Evolutionary conservation across 2,797 vertebrate genomes (phyloP).

Genomic region (Cygnus olor): DNA sequence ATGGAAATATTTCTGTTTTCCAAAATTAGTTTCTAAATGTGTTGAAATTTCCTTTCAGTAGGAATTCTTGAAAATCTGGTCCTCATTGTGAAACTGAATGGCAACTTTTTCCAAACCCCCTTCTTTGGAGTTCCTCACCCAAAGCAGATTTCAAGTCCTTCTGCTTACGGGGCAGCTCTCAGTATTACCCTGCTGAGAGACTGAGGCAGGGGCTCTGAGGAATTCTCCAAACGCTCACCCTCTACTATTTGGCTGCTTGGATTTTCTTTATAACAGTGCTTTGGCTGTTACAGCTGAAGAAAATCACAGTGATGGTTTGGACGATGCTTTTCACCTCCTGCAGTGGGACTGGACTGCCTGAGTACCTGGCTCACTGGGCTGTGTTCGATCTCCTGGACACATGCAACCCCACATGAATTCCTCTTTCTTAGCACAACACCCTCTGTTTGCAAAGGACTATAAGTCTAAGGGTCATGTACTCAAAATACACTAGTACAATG

Average conservation of each 20-base stretch:
- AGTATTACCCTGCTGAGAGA: neutral
- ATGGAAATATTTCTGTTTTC: slow-evolving; percentile 53
- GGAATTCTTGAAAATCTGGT: slow-evolving; percentile 60
- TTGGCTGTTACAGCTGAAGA: neutral
- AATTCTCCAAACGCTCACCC: fast-evolving
- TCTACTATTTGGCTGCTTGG: neutral
- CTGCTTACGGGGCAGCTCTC: neutral
- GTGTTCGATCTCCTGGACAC: neutral
- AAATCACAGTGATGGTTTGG: neutral
- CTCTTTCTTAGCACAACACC: neutral
- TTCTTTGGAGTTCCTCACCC: slow-evolving; percentile 5
- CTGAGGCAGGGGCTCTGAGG: neutral
- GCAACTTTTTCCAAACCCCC: neutral
- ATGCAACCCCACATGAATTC: neutral
- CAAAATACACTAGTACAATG: neutral
- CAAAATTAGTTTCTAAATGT: slow-evolving; percentile 54
- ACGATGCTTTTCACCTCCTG: neutral
- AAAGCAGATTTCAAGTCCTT: neutral
- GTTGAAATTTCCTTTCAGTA: slow-evolving; percentile 52
- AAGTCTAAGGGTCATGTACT: neutral
- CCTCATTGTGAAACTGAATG: slow-evolving; percentile 28
- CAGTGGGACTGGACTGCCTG: neutral
- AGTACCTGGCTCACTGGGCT: neutral
- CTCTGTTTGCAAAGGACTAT: neutral
- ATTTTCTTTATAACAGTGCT: neutral